Conservation (phyloP, 2,797 vertebrate genomes). For the Poecile montanus region DNA sequence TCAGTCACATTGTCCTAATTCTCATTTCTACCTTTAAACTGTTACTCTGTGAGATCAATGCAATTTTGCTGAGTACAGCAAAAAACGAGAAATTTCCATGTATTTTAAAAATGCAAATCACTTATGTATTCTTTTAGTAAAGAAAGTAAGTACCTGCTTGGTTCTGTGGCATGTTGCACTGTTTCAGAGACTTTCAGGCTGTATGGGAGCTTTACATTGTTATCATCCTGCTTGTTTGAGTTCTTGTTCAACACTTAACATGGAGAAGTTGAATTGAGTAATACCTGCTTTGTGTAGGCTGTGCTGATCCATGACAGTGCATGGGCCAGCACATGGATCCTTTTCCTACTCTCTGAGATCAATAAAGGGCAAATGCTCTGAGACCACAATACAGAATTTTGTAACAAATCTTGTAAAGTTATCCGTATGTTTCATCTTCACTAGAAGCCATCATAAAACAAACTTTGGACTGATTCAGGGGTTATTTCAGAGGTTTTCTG, state of each 20-base stretch:
- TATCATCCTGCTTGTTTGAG: not conserved
- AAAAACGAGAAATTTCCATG: not conserved
- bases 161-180: fast-evolving
- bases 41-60: not conserved
- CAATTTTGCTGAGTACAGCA: not conserved
- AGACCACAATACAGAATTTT: not conserved
- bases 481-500: not conserved
- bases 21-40: not conserved
- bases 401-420: not conserved
- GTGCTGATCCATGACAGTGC: not conserved
- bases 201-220: not conserved
- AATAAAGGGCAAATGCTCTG: not conserved
- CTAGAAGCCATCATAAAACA: not conserved
- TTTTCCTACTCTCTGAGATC: not conserved
- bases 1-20: not conserved
- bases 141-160: not conserved
- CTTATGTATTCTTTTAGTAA: not conserved
- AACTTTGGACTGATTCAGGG: not conserved
- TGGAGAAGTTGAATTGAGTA: not conserved
- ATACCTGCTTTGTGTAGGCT: not conserved
- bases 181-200: not conserved
- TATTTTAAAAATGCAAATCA: not conserved
- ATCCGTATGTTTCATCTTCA: not conserved
- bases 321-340: not conserved
- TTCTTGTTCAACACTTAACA: not conserved